Conservation (phyloP, 2,113 vertebrate genomes). For the Chinchilla lanigera region DNA sequence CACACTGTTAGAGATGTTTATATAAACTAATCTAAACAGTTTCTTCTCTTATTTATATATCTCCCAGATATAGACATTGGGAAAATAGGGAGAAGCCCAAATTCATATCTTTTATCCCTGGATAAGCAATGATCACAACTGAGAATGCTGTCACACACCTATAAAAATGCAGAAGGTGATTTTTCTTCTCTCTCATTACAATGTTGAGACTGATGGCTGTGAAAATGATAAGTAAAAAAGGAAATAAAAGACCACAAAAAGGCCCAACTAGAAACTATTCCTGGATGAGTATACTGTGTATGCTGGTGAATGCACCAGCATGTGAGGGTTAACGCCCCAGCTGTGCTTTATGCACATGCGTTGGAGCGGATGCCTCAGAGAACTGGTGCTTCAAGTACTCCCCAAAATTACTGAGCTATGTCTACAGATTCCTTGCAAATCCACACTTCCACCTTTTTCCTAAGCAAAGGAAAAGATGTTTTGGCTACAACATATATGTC, state of each 20-base stretch:
- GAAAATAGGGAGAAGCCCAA: neutral
- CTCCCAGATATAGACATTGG: neutral
- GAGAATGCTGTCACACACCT: neutral
- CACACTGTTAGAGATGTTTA: neutral
- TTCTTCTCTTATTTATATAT: neutral
- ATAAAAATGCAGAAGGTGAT: neutral
- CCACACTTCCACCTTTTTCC: constrained; percentile 22
- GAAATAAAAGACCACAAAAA: neutral
- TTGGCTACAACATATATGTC: neutral
- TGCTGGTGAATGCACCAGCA: neutral
- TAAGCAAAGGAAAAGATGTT: neutral
- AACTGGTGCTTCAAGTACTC: neutral
- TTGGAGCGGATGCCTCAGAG: neutral
- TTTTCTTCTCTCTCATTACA: neutral
- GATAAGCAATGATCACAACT: neutral
- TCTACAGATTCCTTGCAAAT: neutral
- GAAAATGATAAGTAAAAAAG: constrained; percentile 38
- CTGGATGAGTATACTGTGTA: neutral
- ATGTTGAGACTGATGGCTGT: constrained; percentile 12
- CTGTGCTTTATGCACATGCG: neutral
- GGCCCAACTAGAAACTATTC: neutral
- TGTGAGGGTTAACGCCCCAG: neutral
- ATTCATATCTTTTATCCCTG: neutral
- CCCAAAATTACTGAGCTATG: neutral
- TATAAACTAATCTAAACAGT: neutral